Evolutionary conservation across 1,140 invertebrate genomes (phyloP).

Genomic region (Calephelis nemesis): DNA sequence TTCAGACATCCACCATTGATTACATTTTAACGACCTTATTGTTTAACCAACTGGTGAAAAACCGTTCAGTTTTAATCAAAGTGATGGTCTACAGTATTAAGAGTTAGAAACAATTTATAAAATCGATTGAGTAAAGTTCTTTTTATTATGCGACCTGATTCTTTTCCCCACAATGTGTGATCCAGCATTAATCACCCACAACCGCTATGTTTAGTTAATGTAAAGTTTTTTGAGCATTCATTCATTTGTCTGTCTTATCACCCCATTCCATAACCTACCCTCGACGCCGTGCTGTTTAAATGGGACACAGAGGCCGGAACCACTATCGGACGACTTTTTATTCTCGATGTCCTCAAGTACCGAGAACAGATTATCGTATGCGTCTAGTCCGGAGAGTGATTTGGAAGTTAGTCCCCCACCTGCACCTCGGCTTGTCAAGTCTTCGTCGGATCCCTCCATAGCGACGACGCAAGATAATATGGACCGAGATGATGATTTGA

Average conservation of each 20-base stretch:
- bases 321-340: constrained; percentile 96
- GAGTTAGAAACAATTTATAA: no score
- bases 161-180: constrained; percentile 40
- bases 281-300: constrained; percentile 53
- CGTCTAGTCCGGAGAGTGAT: constrained; percentile 96
- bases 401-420: constrained; percentile 90
- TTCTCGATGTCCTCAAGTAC: constrained; percentile 95
- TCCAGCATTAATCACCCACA: constrained; percentile 71
- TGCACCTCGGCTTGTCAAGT: constrained; percentile 87
- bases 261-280: constrained; percentile 75
- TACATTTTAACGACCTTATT: no score
- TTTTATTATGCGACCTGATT: neutral
- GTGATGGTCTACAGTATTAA: no score
- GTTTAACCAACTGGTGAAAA: no score
- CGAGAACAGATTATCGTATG: constrained; percentile 92
- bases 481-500: constrained; percentile 81
- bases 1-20: no score
- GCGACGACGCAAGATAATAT: constrained; percentile 82
- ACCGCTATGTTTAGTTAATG: constrained; percentile 67
- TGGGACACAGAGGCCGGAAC: constrained; percentile 82
- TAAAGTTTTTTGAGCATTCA: constrained; percentile 67
- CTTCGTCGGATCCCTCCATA: constrained; percentile 91
- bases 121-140: no score
- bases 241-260: constrained; percentile 76
- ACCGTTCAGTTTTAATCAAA: no score